phyloP scores from a whole-genome alignment of 2,113 vertebrate species.

The Paradoxurus hermaphroditus region DNA sequence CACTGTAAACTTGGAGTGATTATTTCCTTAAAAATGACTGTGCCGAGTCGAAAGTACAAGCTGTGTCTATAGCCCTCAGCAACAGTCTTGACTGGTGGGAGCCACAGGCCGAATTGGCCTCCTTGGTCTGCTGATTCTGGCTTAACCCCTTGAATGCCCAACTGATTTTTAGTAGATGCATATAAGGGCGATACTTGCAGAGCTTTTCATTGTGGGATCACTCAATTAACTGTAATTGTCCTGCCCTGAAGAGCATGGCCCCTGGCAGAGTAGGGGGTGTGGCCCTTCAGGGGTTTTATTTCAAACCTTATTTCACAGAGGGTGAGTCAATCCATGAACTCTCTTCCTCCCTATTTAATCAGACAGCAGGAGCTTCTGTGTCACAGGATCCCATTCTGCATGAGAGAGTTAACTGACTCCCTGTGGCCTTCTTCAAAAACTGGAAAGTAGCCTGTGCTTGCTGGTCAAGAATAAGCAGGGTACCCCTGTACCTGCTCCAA shows the following conservation, averaged over 20 bases:
- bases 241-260: slow-evolving; percentile 79
- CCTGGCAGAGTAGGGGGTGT: slow-evolving; percentile 74
- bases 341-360: slow-evolving; percentile 82
- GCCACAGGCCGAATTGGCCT: slow-evolving; percentile 79
- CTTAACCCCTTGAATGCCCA: slow-evolving; percentile 79
- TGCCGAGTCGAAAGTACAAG: slow-evolving; percentile 76
- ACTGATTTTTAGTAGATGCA: slow-evolving; percentile 57
- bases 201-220: slow-evolving; percentile 71
- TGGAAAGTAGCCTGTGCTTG: not conserved
- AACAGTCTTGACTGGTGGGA: slow-evolving; percentile 76
- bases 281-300: slow-evolving; percentile 79
- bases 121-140: slow-evolving; percentile 74
- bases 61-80: slow-evolving; percentile 75
- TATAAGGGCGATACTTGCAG: slow-evolving; percentile 63
- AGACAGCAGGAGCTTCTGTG: slow-evolving; percentile 53
- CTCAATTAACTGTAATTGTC: slow-evolving; percentile 83
- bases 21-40: slow-evolving; percentile 49
- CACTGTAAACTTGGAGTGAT: slow-evolving; percentile 30
- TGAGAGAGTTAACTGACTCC: slow-evolving; percentile 65
- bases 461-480: not conserved
- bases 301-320: slow-evolving; percentile 75
- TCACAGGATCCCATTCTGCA: slow-evolving; percentile 56
- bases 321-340: slow-evolving; percentile 78
- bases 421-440: not conserved
- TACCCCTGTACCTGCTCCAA: not conserved